Conservation (phyloP, 2,113 vertebrate genomes). For the Pseudopodoces humilis region DNA sequence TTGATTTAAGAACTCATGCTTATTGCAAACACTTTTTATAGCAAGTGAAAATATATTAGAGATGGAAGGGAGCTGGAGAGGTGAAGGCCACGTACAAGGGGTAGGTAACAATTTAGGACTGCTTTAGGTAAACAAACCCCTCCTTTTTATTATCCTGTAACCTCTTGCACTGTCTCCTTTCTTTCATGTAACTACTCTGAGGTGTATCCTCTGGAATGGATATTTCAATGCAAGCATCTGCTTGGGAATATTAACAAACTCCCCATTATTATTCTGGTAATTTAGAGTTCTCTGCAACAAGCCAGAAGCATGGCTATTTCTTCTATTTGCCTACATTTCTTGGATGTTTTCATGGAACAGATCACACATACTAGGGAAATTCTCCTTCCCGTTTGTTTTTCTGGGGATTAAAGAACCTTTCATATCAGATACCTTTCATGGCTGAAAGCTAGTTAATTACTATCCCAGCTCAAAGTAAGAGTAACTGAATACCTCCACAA, state of each 20-base stretch:
- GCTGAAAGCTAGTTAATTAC: neutral
- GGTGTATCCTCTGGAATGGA: neutral
- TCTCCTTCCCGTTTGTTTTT: accelerated
- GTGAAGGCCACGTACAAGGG: neutral
- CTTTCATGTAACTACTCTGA: neutral
- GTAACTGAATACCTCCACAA: conserved; percentile 73
- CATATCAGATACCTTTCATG: neutral
- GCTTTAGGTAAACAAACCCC: neutral
- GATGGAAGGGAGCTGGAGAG: neutral
- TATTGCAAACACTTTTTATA: neutral
- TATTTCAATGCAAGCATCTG: neutral
- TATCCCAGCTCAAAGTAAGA: neutral
- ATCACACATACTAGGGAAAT: neutral
- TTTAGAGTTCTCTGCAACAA: neutral
- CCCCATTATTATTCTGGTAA: neutral
- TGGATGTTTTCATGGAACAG: neutral
- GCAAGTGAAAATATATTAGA: neutral
- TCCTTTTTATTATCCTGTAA: neutral
- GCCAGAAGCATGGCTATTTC: neutral
- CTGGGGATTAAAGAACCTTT: neutral
- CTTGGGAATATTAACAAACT: neutral
- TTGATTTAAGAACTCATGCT: neutral
- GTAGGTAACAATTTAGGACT: neutral
- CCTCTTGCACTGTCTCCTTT: neutral
- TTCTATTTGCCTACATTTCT: neutral